Evolutionary conservation across 2,113 vertebrate genomes (phyloP).

Genomic region (Poicephalus meyeri): DNA sequence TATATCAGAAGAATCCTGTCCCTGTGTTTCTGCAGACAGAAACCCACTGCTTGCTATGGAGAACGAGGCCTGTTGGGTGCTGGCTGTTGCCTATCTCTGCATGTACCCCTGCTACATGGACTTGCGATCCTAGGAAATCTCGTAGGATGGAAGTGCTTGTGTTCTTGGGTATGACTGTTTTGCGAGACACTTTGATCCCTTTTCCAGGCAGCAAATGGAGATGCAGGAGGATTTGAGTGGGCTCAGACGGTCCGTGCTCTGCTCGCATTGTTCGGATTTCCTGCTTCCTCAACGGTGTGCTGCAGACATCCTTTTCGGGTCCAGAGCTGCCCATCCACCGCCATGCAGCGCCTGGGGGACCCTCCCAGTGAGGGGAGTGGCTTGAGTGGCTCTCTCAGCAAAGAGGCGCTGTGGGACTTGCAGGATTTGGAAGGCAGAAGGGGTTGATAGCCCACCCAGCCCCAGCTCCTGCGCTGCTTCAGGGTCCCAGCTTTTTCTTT

Average conservation of each 20-base stretch:
- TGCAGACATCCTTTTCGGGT: slow-evolving; percentile 20
- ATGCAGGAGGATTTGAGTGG: neutral
- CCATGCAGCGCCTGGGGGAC: neutral
- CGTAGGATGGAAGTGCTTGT: neutral
- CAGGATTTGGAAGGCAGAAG: neutral
- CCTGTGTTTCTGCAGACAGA: neutral
- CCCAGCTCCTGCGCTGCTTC: neutral
- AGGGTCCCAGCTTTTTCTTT: neutral
- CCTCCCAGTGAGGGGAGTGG: slow-evolving; percentile 18
- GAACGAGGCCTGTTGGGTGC: neutral
- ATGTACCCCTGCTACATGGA: neutral
- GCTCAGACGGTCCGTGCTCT: neutral
- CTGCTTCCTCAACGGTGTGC: neutral
- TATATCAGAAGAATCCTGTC: neutral
- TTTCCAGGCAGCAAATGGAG: neutral
- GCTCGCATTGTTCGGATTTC: slow-evolving; percentile 21
- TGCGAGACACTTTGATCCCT: neutral
- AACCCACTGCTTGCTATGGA: rapidly evolving
- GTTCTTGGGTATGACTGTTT: neutral
- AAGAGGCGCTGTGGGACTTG: neutral
- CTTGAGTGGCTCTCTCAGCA: neutral
- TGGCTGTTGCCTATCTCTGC: neutral
- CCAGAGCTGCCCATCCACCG: neutral
- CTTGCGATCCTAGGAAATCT: neutral
- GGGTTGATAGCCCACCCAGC: neutral